Base-by-base conservation (phyloP, 2,113 vertebrate species). In the Murina feae region DNA sequence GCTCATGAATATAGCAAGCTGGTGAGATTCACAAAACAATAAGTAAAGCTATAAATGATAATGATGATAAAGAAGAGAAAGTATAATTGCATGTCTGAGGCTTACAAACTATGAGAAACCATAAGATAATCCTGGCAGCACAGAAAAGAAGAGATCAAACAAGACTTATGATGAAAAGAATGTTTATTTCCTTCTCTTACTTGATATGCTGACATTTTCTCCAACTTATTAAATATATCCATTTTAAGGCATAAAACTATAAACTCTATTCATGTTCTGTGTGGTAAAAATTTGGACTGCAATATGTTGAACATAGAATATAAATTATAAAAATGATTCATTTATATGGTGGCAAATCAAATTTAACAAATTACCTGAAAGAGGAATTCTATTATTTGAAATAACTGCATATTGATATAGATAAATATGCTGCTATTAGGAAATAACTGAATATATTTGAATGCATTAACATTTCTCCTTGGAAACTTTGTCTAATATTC, bases 131-230 rank as follows among this genome's bases (percentile, higher is more conserved):
- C 2, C 68, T 35, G 0, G 1, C 11, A 80, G 20, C 14, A 84
- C 65, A 71, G 82, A 85, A 81, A 96, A 95, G 35, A 94, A 97
- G 28, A 91, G 95, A 91, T 95, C 6, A 89, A 90, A 71, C 1
- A 92, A 96, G 94, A 89, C 75, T 95, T 84, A 65, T 95, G 89
- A 94, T 97, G 93, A 95, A 97, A 96, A 94, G 93, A 96, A 91
- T 90, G 89, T 93, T 90, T 76, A 90, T 71, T 96, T 94, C 44
- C 21, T 91, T 30, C n/a, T 90, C 71, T 35, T 96, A 90, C 75
- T 92, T 55, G 75, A 18, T 82, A 39, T 6, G 75, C 28, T 60
- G 23, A 42, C 32, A 89, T 83, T 96, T 92, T 97, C 14, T 82
- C 32, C 90, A 89, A 13, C 8, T 44, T 81, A 63, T 86, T 97